These are phyloP conservation scores for Plusia festucae DNA, from an alignment of 2,888 invertebrate genomes.

Conservation along the genomic window DNA sequence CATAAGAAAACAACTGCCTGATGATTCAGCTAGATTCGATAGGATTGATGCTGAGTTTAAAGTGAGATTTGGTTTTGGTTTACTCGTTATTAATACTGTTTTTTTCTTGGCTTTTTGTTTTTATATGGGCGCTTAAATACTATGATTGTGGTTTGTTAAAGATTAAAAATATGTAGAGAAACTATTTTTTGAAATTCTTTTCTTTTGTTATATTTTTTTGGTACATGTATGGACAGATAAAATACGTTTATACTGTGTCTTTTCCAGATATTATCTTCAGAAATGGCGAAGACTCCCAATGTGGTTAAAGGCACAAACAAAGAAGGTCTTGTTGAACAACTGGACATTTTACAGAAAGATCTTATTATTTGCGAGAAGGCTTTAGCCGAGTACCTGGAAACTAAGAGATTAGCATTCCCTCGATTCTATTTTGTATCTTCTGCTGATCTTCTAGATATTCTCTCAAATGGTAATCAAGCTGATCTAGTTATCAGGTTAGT, in stretches of 20 bases:
- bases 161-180: no score
- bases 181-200: no score
- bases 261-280: conserved; percentile 91
- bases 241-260: neutral
- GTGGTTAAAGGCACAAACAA: conserved; percentile 97
- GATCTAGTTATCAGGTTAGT: conserved; percentile 91
- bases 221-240: neutral
- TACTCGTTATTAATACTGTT: no score
- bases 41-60: conserved; percentile 97
- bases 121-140: no score
- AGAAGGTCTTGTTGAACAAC: conserved; percentile 93
- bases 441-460: conserved; percentile 97
- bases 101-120: neutral
- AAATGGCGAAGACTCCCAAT: conserved; percentile 95
- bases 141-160: no score
- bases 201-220: no score
- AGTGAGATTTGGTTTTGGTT: conserved; percentile 74
- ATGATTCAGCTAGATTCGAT: conserved; percentile 97
- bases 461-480: conserved; percentile 98
- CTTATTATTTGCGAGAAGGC: conserved; percentile 98
- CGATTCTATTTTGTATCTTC: conserved; percentile 99
- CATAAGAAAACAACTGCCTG: conserved; percentile 97
- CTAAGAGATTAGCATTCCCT: conserved; percentile 98
- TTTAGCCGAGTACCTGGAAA: conserved; percentile 98
- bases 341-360: conserved; percentile 95